Evolutionary conservation across 1,140 invertebrate genomes (phyloP).

Genomic region (Leptonema lineaticorne): DNA sequence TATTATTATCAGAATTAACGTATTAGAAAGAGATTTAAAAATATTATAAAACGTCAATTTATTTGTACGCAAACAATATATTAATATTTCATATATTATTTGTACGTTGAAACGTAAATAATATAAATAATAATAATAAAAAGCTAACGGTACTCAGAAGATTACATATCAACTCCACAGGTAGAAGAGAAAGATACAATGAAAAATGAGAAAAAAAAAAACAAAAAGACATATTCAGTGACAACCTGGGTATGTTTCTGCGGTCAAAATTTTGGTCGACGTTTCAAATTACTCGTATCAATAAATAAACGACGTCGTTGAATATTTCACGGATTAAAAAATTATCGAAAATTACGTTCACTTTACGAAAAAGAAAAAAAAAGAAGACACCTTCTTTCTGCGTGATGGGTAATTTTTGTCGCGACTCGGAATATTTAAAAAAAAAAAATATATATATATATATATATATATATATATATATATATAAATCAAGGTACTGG

Average conservation of each 20-base stretch:
- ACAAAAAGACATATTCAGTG: constrained; percentile 19
- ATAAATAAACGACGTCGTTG: no score
- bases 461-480: no score
- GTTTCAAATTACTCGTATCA: constrained; percentile 37
- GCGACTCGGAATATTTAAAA: no score
- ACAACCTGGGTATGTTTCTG: constrained; percentile 34
- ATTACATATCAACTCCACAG: background rate
- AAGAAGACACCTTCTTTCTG: background rate
- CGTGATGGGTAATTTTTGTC: background rate
- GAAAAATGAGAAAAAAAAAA: background rate
- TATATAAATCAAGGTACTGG: no score
- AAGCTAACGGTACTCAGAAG: background rate
- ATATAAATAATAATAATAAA: no score
- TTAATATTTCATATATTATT: no score
- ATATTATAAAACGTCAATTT: no score
- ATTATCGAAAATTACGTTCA: background rate
- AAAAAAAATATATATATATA: no score
- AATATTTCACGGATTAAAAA: constrained; percentile 25
- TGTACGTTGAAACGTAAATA: no score
- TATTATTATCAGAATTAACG: no score
- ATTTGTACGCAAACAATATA: no score
- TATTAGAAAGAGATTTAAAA: no score
- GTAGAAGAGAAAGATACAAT: background rate
- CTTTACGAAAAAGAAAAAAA: background rate
- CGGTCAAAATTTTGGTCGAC: constrained; percentile 39